Percentiles rank a stretch among this genome's conserved stretches.
Conservation (phyloP, 2,113 vertebrate genomes). For the Labeo rohita region DNA sequence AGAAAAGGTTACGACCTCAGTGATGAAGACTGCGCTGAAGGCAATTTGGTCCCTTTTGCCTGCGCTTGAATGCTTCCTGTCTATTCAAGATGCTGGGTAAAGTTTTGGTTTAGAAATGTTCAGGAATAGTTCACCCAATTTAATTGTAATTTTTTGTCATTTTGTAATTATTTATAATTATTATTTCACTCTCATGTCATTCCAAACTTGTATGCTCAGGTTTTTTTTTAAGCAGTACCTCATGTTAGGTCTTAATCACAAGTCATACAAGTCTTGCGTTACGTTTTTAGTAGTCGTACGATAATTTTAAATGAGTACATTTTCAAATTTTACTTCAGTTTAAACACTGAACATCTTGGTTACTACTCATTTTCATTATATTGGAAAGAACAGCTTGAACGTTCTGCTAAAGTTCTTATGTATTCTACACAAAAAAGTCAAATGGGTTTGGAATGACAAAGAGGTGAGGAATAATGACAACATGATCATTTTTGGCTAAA, state of each 20-base stretch:
- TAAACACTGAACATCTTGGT: not conserved
- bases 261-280: no score
- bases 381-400: not conserved
- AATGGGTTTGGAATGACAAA: no score
- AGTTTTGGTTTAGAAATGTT: slow-evolving; percentile 57
- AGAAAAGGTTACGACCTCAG: slow-evolving; percentile 68
- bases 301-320: no score
- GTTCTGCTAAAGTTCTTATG: not conserved
- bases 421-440: no score
- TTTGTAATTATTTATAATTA: not conserved
- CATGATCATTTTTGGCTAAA: no score
- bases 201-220: not conserved
- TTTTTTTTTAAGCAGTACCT: not conserved
- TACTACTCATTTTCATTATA: not conserved
- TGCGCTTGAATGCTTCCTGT: slow-evolving; percentile 61
- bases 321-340: not conserved
- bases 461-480: no score
- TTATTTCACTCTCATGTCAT: not conserved
- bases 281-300: no score
- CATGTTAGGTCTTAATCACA: no score
- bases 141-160: slow-evolving; percentile 2
- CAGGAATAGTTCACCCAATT: not conserved
- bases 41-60: slow-evolving; percentile 58
- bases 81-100: slow-evolving; percentile 65
- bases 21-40: slow-evolving; percentile 64